These are phyloP conservation scores for Tadarida brasiliensis DNA, from an alignment of 2,797 vertebrate genomes.

Conservation along the genomic window DNA sequence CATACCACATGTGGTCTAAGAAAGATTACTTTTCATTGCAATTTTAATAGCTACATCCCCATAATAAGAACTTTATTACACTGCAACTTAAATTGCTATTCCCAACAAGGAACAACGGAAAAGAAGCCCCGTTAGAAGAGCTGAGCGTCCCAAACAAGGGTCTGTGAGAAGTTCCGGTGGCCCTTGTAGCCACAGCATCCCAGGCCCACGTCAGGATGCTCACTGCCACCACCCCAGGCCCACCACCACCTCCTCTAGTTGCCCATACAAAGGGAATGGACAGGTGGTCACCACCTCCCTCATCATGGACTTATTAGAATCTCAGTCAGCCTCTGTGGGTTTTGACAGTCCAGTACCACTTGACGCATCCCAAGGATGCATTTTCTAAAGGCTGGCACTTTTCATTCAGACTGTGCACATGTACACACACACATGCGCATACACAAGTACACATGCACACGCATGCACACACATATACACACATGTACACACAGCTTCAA, in stretches of 20 bases:
- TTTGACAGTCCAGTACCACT: too few species aligned
- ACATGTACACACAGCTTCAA: not conserved
- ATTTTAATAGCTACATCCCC: not conserved
- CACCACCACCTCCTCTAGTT: not conserved
- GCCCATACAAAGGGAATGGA: not conserved
- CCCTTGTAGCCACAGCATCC: not conserved
- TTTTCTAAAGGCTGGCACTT: not conserved
- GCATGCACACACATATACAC: not conserved
- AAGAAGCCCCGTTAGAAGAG: not conserved
- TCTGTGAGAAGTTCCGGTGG: not conserved
- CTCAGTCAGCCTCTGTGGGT: accelerated
- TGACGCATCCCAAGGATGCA: too few species aligned
- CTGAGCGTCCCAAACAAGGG: not conserved
- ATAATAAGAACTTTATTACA: not conserved
- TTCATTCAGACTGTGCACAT: too few species aligned
- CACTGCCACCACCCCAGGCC: not conserved
- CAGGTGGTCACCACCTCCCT: not conserved
- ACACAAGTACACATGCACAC: accelerated
- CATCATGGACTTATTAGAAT: accelerated
- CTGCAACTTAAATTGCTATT: not conserved
- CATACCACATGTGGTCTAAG: too few species aligned
- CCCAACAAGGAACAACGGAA: not conserved
- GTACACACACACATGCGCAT: accelerated
- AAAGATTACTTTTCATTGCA: too few species aligned
- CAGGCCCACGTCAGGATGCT: not conserved